A percentile compares a stretch with the other conserved stretches of the same genome.
phyloP scores from a whole-genome alignment of 2,888 invertebrate genomes.

The Prosopocoilus inquinatus region DNA sequence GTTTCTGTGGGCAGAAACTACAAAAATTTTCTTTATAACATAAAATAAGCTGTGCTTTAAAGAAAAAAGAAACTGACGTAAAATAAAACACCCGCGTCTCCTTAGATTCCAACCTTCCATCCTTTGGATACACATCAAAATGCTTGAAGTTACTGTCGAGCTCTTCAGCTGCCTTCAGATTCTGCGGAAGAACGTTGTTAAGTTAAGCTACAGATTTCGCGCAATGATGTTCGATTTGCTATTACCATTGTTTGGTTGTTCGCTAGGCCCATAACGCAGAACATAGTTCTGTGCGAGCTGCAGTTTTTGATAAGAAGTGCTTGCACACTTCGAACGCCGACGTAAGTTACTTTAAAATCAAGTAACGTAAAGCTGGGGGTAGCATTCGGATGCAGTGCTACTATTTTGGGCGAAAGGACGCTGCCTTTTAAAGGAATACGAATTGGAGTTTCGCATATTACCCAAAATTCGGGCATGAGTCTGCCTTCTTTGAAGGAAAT shows the following conservation, averaged over 20 bases:
- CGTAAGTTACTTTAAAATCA: slow-evolving; percentile 14
- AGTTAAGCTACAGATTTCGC: not conserved
- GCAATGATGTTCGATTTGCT: too few relatives aligned
- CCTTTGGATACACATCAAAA: not conserved
- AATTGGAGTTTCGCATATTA: slow-evolving; percentile 7
- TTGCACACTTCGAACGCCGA: not conserved
- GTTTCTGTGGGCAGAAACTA: too few relatives aligned
- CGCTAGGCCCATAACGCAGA: slow-evolving; percentile 10
- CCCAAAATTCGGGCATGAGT: slow-evolving; percentile 5
- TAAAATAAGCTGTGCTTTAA: too few relatives aligned
- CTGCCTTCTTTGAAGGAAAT: slow-evolving; percentile 5
- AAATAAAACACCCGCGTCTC: not conserved
- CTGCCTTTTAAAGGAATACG: slow-evolving; percentile 3
- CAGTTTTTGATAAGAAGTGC: slow-evolving; percentile 6
- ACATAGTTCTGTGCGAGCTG: slow-evolving; percentile 8
- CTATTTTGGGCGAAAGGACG: slow-evolving; percentile 6
- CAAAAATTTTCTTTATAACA: too few relatives aligned
- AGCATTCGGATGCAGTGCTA: slow-evolving; percentile 1
- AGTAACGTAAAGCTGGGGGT: slow-evolving; percentile 4
- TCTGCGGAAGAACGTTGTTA: not conserved
- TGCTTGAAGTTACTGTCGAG: not conserved
- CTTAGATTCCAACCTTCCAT: not conserved
- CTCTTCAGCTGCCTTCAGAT: not conserved
- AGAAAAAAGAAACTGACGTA: not conserved
- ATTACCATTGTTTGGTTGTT: not conserved